Evolutionary conservation across 2,113 vertebrate species (phyloP).

Genomic region (Oreochromis niloticus): DNA sequence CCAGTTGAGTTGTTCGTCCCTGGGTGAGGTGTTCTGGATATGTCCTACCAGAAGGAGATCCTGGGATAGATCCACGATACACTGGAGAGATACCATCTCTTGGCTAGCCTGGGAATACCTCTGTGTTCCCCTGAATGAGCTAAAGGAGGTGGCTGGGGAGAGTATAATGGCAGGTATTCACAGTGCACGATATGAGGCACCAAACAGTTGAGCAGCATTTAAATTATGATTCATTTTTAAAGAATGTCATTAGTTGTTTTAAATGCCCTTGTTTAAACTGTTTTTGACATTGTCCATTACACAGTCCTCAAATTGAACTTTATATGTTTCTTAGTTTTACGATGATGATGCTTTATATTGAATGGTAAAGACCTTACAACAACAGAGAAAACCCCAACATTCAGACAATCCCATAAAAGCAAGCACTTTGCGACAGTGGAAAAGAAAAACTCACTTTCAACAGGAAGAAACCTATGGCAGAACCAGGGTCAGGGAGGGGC

Average conservation of each 20-base stretch:
- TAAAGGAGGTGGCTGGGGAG: neutral
- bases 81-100: neutral
- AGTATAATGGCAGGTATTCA: neutral
- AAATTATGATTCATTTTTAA: neutral
- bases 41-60: neutral
- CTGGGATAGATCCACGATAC: accelerated
- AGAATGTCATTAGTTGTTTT: neutral
- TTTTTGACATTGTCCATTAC: neutral
- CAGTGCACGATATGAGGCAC: neutral
- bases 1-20: neutral
- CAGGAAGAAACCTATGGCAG: neutral
- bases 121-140: neutral
- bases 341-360: neutral
- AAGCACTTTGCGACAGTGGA: neutral
- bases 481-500: neutral
- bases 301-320: neutral
- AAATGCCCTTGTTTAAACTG: neutral
- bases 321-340: neutral
- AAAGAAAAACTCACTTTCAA: neutral
- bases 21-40: neutral
- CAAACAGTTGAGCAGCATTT: neutral
- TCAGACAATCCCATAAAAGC: neutral
- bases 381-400: neutral
- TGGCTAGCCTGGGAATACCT: neutral
- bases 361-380: neutral